Percentiles rank a stretch among this genome's conserved stretches.
Conservation (phyloP, 2,888 invertebrate genomes). For the Orthosia incerta region DNA sequence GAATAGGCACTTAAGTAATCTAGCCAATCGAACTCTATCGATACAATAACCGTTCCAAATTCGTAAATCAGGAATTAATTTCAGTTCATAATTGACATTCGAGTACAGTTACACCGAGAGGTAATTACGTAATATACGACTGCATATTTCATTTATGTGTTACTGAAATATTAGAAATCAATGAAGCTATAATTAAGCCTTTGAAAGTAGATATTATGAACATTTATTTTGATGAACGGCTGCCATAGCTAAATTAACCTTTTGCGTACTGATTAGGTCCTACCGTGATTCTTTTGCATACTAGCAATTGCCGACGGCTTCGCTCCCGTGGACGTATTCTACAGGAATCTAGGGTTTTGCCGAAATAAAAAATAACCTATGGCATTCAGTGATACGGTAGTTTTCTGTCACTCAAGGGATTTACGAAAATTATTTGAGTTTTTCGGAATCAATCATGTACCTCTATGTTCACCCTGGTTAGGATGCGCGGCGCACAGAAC, state of each 20-base stretch:
- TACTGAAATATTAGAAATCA: neutral
- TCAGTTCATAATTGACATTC: slow-evolving; percentile 31
- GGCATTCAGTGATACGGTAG: no score
- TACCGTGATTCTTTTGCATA: no score
- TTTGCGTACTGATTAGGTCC: neutral
- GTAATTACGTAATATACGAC: slow-evolving; percentile 1
- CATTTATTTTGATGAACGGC: neutral
- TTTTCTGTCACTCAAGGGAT: no score
- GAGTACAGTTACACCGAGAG: slow-evolving; percentile 1
- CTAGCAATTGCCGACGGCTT: no score
- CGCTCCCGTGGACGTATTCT: no score
- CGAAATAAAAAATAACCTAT: no score
- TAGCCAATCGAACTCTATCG: neutral
- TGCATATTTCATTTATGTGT: neutral
- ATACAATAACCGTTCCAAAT: slow-evolving; percentile 17
- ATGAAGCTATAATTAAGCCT: neutral
- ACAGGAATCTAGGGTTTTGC: no score
- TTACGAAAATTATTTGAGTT: no score
- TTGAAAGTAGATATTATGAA: neutral
- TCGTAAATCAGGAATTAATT: slow-evolving; percentile 37
- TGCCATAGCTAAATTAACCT: neutral
- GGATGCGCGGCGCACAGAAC: no score
- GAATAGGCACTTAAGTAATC: neutral
- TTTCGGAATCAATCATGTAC: no score
- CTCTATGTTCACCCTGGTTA: no score